Percentiles rank a stretch among this genome's conserved stretches.
Evolutionary conservation across 1,140 invertebrate genomes (phyloP).

Genomic region (Pteromalus puparum): DNA sequence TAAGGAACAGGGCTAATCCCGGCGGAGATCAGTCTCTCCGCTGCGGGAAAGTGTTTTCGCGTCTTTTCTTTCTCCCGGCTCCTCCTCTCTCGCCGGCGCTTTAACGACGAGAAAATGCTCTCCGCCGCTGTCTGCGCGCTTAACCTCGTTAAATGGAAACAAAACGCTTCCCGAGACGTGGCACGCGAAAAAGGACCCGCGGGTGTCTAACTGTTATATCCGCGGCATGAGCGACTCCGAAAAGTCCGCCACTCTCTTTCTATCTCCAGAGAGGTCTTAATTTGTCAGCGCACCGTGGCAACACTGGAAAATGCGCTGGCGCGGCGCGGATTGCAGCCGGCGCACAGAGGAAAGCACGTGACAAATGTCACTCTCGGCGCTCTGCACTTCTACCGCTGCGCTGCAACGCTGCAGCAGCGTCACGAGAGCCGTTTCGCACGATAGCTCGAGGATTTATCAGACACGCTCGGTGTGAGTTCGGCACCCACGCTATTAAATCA

Average conservation of each 20-base stretch:
- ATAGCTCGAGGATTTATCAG: background rate
- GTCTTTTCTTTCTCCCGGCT: background rate
- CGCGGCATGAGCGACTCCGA: background rate
- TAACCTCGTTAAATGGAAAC: background rate
- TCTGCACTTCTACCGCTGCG: too few species aligned
- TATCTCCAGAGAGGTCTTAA: background rate
- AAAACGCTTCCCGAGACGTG: background rate
- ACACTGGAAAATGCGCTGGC: background rate
- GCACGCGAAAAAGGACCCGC: too few species aligned
- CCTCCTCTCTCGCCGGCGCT: too few species aligned
- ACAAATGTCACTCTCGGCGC: background rate
- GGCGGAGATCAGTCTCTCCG: background rate
- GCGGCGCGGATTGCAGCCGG: background rate
- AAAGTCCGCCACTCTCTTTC: background rate
- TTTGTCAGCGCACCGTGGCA: background rate
- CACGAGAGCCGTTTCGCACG: background rate
- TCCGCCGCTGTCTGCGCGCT: background rate
- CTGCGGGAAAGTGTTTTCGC: background rate
- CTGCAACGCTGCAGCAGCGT: background rate
- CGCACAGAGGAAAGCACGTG: background rate
- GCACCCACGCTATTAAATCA: background rate
- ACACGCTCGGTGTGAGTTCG: background rate
- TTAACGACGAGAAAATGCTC: background rate
- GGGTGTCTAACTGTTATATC: background rate
- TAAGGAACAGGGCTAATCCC: background rate